Percentiles rank a stretch among this genome's conserved stretches.
Evolutionary conservation across 2,888 invertebrate species (phyloP).

Genomic region (Epinotia ramella): DNA sequence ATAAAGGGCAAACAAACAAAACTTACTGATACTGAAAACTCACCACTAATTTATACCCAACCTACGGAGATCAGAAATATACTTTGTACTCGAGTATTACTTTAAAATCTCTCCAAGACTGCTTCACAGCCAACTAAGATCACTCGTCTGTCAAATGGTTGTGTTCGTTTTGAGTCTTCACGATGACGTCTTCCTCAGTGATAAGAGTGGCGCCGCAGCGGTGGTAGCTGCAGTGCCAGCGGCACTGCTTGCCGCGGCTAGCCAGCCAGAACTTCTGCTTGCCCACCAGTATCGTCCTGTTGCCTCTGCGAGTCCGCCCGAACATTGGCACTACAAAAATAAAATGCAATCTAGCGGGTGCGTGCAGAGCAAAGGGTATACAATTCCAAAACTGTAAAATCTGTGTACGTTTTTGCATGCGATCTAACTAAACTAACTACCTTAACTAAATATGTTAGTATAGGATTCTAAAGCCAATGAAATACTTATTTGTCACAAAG

Average conservation of each 20-base stretch:
- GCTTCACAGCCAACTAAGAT: background rate
- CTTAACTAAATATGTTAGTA: background rate
- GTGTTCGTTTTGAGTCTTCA: conserved; percentile 49
- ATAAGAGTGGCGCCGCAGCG: conserved; percentile 3
- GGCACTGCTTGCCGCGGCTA: background rate
- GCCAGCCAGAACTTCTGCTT: background rate
- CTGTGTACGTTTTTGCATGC: background rate
- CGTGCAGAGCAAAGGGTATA: background rate
- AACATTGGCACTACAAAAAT: background rate
- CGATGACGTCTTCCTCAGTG: background rate
- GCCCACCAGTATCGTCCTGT: conserved; percentile 4
- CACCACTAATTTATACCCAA: background rate
- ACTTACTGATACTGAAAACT: background rate
- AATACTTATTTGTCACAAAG: background rate
- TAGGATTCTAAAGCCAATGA: background rate
- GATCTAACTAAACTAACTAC: background rate
- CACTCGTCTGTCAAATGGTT: conserved; percentile 50
- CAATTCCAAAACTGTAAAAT: background rate
- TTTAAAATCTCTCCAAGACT: background rate
- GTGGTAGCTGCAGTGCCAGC: background rate
- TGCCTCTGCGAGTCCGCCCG: background rate
- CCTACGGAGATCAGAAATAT: background rate
- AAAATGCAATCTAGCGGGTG: background rate
- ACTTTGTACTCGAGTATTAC: background rate
- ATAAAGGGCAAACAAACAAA: background rate